Evolutionary conservation across 2,797 vertebrate genomes (phyloP), one percentile per base, ranked within the genome.

Genomic region (Morus bassanus): DNA sequence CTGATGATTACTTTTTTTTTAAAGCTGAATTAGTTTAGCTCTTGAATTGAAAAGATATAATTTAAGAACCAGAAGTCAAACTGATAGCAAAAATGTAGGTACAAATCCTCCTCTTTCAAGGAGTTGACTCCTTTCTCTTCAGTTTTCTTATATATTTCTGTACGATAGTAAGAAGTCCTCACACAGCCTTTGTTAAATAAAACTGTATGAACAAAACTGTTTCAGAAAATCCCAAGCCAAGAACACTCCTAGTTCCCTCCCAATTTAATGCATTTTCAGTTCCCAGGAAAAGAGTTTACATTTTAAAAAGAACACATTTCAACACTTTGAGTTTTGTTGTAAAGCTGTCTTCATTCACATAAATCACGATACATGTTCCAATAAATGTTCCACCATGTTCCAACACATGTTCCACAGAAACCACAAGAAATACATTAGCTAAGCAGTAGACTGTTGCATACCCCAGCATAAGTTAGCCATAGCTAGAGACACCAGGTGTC

Each of bases 31-130:
- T 60, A 81, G 46, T 75, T 90, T 21, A 72, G 59, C 70, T 73
- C 28, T 79, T 75, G 2, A 77, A 73, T 13, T 65, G 31, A 87
- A 54, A 33, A 79, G 6, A 45, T 17, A 6, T 3, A 67, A 61
- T 22, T 81, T 60, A 79, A 87, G 25, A 89, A 69, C 11, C n/a
- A 83, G 41, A 88, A 89, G 33, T 50, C 11, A 54, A 75, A 64
- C 18, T 18, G 9, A 77, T 1, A 1, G 9, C 37, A 67, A 59
- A 13, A 88, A 59, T 0, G 1, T 4, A 88, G 4, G 17, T 77
- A 85, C 5, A 92, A 91, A 77, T 35, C 6, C 19, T 70, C 22
- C 13, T 70, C 41, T 61, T 90, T 48, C 33, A 72, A 68, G 13
- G 4, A 43, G 10, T 24, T 4, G 3, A 7, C 8, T 18, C 1